Conservation (phyloP, 2,888 invertebrate genomes). For the Fissipunctia ypsillon region DNA sequence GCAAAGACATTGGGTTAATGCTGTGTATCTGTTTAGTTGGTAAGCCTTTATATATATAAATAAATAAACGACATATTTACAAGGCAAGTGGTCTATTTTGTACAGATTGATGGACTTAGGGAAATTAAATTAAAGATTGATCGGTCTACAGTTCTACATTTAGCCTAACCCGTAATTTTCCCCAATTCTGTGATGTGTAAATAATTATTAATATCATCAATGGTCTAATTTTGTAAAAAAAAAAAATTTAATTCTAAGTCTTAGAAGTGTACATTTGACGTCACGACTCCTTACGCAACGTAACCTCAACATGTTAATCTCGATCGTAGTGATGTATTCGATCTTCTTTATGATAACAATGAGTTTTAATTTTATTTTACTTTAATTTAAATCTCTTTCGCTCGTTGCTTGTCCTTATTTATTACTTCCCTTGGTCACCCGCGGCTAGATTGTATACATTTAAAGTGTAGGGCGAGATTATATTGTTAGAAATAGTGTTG, state of each 20-base stretch:
- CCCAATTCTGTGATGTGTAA: too few relatives aligned
- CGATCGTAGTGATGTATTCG: slow-evolving; percentile 53
- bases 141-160: too few relatives aligned
- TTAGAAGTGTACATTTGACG: slow-evolving; percentile 7
- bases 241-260: background rate
- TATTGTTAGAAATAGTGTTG: slow-evolving; percentile 11
- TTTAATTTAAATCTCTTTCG: slow-evolving; percentile 37
- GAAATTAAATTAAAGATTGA: too few relatives aligned
- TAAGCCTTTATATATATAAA: too few relatives aligned
- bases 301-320: slow-evolving; percentile 50
- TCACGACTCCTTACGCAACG: slow-evolving; percentile 29
- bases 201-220: too few relatives aligned
- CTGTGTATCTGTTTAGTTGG: too few relatives aligned
- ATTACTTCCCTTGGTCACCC: slow-evolving; percentile 59
- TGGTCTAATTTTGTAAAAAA: too few relatives aligned
- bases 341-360: slow-evolving; percentile 59
- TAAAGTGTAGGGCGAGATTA: slow-evolving; percentile 35
- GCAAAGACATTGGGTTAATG: too few relatives aligned
- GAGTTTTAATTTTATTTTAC: slow-evolving; percentile 52
- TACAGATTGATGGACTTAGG: too few relatives aligned
- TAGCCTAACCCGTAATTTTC: too few relatives aligned
- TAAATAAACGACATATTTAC: too few relatives aligned
- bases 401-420: slow-evolving; percentile 57
- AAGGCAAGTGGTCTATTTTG: too few relatives aligned
- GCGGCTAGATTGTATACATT: slow-evolving; percentile 32